phyloP scores from a whole-genome alignment of 2,113 vertebrate species.

The Poeciliopsis occidentalis region DNA sequence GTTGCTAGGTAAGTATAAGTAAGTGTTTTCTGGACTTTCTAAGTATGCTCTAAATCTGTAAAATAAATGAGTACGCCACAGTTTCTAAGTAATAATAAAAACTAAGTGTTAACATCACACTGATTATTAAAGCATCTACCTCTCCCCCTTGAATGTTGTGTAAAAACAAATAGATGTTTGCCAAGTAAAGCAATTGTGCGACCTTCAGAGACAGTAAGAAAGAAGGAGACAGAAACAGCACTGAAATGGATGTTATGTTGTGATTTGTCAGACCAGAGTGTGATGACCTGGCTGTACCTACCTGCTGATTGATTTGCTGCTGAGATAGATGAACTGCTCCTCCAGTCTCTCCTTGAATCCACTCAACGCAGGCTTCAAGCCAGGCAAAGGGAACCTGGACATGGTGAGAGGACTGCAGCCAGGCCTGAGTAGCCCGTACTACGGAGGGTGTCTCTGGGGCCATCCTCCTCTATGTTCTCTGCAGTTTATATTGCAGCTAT shows the following conservation, averaged over 20 bases:
- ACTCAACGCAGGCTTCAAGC: constrained; percentile 92
- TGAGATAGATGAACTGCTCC: constrained; percentile 79
- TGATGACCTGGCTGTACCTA: constrained; percentile 39
- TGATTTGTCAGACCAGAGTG: not conserved
- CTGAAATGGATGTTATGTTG: too few relatives aligned
- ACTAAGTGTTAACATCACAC: too few relatives aligned
- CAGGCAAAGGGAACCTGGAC: constrained; percentile 88
- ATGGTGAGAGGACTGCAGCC: constrained; percentile 89
- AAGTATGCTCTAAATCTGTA: too few relatives aligned
- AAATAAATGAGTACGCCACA: too few relatives aligned
- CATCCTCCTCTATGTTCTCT: constrained; percentile 36
- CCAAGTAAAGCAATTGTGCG: not conserved
- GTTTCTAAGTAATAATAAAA: too few relatives aligned
- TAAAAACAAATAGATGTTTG: not conserved
- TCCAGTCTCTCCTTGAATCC: constrained; percentile 88
- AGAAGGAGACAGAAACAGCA: not conserved
- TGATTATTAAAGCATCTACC: not conserved
- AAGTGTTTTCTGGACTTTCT: too few relatives aligned
- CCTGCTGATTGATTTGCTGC: constrained; percentile 89
- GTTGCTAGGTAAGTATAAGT: too few relatives aligned
- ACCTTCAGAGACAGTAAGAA: not conserved
- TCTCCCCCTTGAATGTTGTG: too few relatives aligned
- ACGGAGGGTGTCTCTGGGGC: constrained; percentile 47
- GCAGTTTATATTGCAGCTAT: not conserved
- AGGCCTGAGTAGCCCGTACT: constrained; percentile 80